Conservation (phyloP, 2,797 vertebrate genomes). For the Fistularia tabacaria region DNA sequence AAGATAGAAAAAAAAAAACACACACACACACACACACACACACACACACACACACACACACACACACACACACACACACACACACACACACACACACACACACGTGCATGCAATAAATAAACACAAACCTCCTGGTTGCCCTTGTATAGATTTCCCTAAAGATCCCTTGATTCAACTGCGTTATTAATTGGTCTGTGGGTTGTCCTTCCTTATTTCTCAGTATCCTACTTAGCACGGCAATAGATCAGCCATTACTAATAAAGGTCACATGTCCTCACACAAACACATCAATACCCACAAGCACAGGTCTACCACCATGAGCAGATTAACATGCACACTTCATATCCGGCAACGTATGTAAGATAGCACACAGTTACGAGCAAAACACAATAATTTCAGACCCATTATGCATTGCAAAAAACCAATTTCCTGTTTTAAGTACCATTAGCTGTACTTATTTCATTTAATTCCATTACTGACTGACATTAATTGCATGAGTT, state of each 20-base stretch:
- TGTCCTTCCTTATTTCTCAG: conserved; percentile 47
- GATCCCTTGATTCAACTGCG: conserved; percentile 62
- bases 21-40: conserved; percentile 8
- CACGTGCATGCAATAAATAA: not conserved
- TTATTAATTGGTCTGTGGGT: conserved; percentile 66
- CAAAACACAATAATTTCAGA: conserved; percentile 9
- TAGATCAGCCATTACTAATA: conserved; percentile 34
- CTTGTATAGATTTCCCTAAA: conserved; percentile 55
- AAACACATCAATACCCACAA: conserved; percentile 9
- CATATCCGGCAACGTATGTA: not conserved
- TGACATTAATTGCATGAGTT: conserved; percentile 44
- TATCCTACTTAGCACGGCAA: conserved; percentile 46
- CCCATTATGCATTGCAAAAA: conserved; percentile 27
- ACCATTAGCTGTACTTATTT: conserved; percentile 38
- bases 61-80: conserved; percentile 12
- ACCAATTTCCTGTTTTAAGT: conserved; percentile 56
- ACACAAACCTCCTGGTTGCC: conserved; percentile 16
- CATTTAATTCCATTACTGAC: conserved; percentile 31
- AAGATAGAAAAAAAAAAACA: too few species aligned
- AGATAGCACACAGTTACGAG: conserved; percentile 1
- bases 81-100: conserved; percentile 7
- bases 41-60: conserved; percentile 1
- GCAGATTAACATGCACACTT: conserved; percentile 1
- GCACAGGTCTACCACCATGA: not conserved
- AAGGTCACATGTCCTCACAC: conserved; percentile 30